Evolutionary conservation across 2,888 invertebrate genomes (phyloP).

Genomic region (Lasioglossum marginatum): DNA sequence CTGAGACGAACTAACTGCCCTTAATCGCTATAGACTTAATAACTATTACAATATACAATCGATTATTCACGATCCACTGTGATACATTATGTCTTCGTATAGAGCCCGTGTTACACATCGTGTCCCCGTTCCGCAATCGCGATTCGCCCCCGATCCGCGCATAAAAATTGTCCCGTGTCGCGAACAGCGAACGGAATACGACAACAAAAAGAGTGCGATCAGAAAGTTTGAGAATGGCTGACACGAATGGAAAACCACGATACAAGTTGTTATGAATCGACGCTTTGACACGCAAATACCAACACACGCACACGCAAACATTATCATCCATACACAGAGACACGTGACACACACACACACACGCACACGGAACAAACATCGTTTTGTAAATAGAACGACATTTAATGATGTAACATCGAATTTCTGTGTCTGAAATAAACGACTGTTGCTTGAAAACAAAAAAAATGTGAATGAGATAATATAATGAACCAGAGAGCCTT

Average conservation of each 20-base stretch:
- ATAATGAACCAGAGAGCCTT: constrained; percentile 49
- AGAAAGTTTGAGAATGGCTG: constrained; percentile 70
- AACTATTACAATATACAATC: constrained; percentile 17
- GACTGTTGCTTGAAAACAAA: constrained; percentile 62
- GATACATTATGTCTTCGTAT: constrained; percentile 46
- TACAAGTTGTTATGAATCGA: constrained; percentile 41
- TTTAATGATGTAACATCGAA: constrained; percentile 63
- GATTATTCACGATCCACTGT: constrained; percentile 60
- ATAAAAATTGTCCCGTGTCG: background rate
- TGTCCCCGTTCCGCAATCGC: constrained; percentile 7
- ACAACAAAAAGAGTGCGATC: constrained; percentile 45
- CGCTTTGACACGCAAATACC: constrained; percentile 5
- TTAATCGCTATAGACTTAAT: constrained; percentile 18
- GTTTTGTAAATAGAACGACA: constrained; percentile 52
- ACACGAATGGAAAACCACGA: constrained; percentile 33
- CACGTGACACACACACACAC: background rate
- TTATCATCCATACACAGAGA: background rate
- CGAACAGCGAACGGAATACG: background rate
- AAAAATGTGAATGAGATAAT: background rate
- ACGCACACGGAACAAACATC: background rate
- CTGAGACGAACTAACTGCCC: constrained; percentile 34
- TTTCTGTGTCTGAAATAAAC: constrained; percentile 73
- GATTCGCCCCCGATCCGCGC: background rate
- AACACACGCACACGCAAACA: background rate
- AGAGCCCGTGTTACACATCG: constrained; percentile 1